Evolutionary conservation across 2,797 vertebrate genomes (phyloP).

Genomic region (Hemitrygon akajei): DNA sequence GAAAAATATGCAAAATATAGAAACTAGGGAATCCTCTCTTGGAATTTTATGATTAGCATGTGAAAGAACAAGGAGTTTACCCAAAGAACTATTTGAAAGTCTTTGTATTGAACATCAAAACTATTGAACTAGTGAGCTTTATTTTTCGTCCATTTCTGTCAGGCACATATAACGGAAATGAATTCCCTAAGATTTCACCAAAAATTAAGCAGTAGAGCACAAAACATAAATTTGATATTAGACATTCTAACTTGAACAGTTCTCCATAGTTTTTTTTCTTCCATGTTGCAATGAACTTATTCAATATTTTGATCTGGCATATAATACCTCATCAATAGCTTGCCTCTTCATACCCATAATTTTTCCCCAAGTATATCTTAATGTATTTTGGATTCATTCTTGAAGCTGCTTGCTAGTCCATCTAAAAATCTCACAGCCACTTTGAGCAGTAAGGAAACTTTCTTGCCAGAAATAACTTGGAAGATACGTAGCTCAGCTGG

Average conservation of each 20-base stretch:
- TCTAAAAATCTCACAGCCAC: background rate
- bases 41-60: constrained; percentile 5
- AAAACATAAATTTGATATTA: background rate
- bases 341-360: background rate
- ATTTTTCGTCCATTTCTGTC: background rate
- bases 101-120: background rate
- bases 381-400: background rate
- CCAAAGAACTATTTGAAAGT: background rate
- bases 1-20: background rate
- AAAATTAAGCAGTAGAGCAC: background rate
- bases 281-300: no score
- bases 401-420: background rate
- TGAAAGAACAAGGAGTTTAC: background rate
- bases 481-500: no score
- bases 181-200: background rate
- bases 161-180: background rate
- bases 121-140: background rate
- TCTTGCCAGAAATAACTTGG: no score
- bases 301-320: background rate
- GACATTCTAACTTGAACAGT: background rate
- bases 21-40: background rate
- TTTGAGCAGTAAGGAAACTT: background rate
- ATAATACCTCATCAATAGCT: background rate
- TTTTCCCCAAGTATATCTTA: background rate
- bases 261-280: background rate